Base-by-base conservation (phyloP, 2,888 invertebrate species). In the Hemaris fuciformis region DNA sequence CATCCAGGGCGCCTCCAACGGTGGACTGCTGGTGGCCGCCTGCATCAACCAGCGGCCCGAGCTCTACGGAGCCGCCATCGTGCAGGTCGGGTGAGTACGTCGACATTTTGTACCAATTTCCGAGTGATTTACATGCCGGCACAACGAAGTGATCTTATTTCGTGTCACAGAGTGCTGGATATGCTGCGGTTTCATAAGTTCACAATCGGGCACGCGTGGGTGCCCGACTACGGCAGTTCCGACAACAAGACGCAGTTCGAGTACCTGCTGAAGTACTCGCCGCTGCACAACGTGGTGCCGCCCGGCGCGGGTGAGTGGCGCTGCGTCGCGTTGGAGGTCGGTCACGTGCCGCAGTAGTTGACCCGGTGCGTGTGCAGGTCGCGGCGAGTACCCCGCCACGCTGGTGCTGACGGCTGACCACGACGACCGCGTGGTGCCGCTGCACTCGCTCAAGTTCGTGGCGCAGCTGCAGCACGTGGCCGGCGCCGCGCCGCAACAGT, bases 101-200 rank as follows among this genome's bases (percentile, higher is more conserved):
- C 8, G 6, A 5, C 18, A 10, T 45, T 3, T 1, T 3, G 7
- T 8, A 4, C 6, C 31, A 13, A 2, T 57, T 8, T 10, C 27
- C 3, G 3, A 0, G 15, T 15, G 13, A 10, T 25, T 10, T 31
- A n/a, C n/a, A n/a, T n/a, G n/a, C n/a, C n/a, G n/a, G n/a, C n/a
- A n/a, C n/a, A n/a, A n/a, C n/a, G 34, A 62, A 62, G 42, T 42
- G 42, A 18, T 34, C 7, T 8, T 6, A 42, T 4, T 45, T 46
- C 10, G 58, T 10, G 25, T 66, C 65, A 2, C 88, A 98, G 98
- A 13, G 99, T 99, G 1, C 93, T 99, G 91, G 99, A 99, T 90
- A 98, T 99, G 99, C 92, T 99, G 66, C 95, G 99, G 62, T 99
- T 97, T 93, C 99, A 99, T 88, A 98, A 98, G 91, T 99, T 99